A percentile compares a stretch with the other conserved stretches of the same genome.
phyloP scores from a whole-genome alignment of 2,113 vertebrate species.

The Hyaena hyaena region DNA sequence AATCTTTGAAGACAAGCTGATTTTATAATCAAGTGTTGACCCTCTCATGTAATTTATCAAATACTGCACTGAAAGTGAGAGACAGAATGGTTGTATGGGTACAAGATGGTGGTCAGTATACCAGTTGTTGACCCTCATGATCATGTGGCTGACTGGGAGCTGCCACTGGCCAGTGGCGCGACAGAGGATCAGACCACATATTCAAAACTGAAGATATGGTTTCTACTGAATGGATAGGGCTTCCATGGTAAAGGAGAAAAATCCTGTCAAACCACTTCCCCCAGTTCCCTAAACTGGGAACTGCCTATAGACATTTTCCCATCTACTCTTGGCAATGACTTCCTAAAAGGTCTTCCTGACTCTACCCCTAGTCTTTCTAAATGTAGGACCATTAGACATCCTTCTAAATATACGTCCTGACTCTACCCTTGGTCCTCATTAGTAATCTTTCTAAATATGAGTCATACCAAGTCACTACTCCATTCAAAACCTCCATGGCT shows the following conservation, averaged over 20 bases:
- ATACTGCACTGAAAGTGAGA: background rate
- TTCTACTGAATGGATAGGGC: background rate
- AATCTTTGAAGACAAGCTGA: background rate
- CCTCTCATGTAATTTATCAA: background rate
- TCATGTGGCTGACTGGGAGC: background rate
- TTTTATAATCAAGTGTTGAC: background rate
- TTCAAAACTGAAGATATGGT: background rate
- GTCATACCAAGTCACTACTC: background rate
- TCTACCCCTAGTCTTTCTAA: background rate
- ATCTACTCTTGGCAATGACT: background rate
- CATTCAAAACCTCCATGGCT: accelerated
- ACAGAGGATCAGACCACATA: background rate
- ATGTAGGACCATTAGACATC: background rate
- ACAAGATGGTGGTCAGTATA: background rate
- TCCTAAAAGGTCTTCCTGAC: background rate
- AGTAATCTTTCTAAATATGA: background rate
- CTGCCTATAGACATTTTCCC: background rate
- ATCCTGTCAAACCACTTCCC: background rate
- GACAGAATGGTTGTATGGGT: background rate
- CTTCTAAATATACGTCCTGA: background rate
- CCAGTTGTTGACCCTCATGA: background rate
- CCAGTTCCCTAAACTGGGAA: background rate
- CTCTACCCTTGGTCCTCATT: background rate
- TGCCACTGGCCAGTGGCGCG: background rate
- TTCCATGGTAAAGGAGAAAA: background rate